Percentiles rank a stretch among this genome's conserved stretches.
phyloP scores from a whole-genome alignment of 2,888 invertebrate genomes.

The Heliconius hortense region DNA sequence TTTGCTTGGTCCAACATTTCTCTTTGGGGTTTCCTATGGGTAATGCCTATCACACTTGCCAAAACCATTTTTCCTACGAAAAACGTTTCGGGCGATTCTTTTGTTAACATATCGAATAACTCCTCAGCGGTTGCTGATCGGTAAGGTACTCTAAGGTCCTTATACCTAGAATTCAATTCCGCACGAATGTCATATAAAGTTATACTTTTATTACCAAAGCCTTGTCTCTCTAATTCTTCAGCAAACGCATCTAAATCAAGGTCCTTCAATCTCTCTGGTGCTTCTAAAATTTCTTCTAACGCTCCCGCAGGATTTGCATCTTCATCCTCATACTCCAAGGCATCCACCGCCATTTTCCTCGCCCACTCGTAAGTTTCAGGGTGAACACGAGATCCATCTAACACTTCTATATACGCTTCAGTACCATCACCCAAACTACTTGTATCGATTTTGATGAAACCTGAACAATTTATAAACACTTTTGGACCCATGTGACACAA shows the following conservation, averaged over 20 bases:
- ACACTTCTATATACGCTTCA: conserved; percentile 96
- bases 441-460: conserved; percentile 99
- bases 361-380: conserved; percentile 99
- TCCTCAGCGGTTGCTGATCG: conserved; percentile 92
- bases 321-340: conserved; percentile 98
- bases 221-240: conserved; percentile 96
- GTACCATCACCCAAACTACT: conserved; percentile 96
- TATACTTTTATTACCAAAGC: conserved; percentile 94
- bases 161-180: conserved; percentile 96
- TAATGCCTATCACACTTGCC: conserved; percentile 90
- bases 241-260: conserved; percentile 99
- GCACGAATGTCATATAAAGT: conserved; percentile 98
- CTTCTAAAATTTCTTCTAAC: conserved; percentile 97
- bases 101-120: conserved; percentile 96
- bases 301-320: conserved; percentile 98
- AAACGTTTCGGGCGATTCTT: conserved; percentile 97
- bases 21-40: conserved; percentile 93
- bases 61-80: conserved; percentile 93
- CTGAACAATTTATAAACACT: conserved; percentile 99
- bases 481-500: conserved; percentile 98
- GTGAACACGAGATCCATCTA: conserved; percentile 98
- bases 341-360: conserved; percentile 99
- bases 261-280: conserved; percentile 96
- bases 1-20: conserved; percentile 98
- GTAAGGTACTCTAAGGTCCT: conserved; percentile 92